Evolutionary conservation across 2,113 vertebrate species (phyloP), one percentile per base, ranked within the genome.

Genomic region (Colius striatus): DNA sequence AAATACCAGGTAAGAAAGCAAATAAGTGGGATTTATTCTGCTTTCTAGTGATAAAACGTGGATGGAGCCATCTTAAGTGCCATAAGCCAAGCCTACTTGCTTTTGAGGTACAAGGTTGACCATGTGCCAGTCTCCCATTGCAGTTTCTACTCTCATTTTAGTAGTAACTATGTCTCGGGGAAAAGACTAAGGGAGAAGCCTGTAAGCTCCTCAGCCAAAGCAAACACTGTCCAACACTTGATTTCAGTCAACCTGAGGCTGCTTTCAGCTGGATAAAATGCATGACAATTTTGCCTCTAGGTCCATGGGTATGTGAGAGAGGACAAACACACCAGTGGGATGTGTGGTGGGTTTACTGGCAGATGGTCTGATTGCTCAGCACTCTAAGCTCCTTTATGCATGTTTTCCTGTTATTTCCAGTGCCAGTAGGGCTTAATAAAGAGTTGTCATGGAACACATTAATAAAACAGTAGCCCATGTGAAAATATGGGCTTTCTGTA

Each of bases 311-410:
- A 32, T 63, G 17, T 38, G 11, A 1, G 6, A 51, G 48, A 84
- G 22, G 5, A 18, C 13, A 26, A 55, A 55, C 8, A 55, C 8
- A 22, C 21, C 30, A 1, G 16, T 8, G 30, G 74, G 38, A 32
- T 21, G 11, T 0, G 1, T 8, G 32, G 4, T 2, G 3, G 34
- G 20, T 57, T 48, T 73, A 17, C 16, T 25, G 38, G 23, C 22
- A 55, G 23, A 6, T 1, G 0, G 2, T 16, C 23, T 61, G 43
- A 22, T 32, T 38, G 63, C 55, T 65, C 50, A 65, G 71, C 32
- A 6, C 22, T n/a, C 0, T 0, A 67, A 5, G 30, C 6, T 80
- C 45, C 51, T 73, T 70, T 23, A 77, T 81, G 13, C 18, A 25
- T 62, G 5, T 41, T 84, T 71, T 89, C 21, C 18, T 86, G 62